Evolutionary conservation across 2,888 invertebrate species (phyloP).

Genomic region (Aethes cnicana): DNA sequence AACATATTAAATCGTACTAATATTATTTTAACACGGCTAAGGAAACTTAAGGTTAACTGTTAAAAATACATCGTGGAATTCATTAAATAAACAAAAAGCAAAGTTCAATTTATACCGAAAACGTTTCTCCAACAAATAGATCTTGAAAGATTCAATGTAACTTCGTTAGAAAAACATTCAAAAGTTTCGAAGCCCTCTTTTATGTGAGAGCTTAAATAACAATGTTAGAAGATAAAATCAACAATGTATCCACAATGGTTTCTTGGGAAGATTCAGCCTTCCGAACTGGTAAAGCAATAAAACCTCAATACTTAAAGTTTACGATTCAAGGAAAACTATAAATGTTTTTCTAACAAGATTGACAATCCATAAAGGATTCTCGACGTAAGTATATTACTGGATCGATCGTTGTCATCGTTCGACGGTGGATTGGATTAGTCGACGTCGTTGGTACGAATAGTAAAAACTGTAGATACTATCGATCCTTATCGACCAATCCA

Average conservation of each 20-base stretch:
- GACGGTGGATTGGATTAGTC: too few relatives aligned
- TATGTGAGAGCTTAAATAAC: slow-evolving; percentile 20
- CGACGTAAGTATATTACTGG: not conserved
- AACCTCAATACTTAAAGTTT: slow-evolving; percentile 20
- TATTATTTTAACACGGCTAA: too few relatives aligned
- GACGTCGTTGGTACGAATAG: too few relatives aligned
- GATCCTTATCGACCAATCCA: too few relatives aligned
- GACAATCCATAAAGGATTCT: not conserved
- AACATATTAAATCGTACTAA: too few relatives aligned
- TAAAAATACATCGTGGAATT: too few relatives aligned
- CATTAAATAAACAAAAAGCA: too few relatives aligned
- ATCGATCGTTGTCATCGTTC: not conserved
- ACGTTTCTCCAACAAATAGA: not conserved
- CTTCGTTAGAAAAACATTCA: slow-evolving; percentile 4
- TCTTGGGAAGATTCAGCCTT: slow-evolving; percentile 15
- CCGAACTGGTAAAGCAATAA: slow-evolving; percentile 23
- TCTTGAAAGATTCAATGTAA: not conserved
- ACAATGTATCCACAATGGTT: slow-evolving; percentile 23
- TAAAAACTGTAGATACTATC: too few relatives aligned
- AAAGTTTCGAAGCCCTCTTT: slow-evolving; percentile 15
- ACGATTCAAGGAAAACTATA: slow-evolving; percentile 20
- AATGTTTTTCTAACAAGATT: slow-evolving; percentile 7
- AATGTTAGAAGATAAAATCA: slow-evolving; percentile 24
- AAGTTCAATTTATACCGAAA: too few relatives aligned
- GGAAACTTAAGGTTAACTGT: too few relatives aligned